phyloP scores from a whole-genome alignment of 2,888 invertebrate genomes.

The Xylophagus ater region DNA sequence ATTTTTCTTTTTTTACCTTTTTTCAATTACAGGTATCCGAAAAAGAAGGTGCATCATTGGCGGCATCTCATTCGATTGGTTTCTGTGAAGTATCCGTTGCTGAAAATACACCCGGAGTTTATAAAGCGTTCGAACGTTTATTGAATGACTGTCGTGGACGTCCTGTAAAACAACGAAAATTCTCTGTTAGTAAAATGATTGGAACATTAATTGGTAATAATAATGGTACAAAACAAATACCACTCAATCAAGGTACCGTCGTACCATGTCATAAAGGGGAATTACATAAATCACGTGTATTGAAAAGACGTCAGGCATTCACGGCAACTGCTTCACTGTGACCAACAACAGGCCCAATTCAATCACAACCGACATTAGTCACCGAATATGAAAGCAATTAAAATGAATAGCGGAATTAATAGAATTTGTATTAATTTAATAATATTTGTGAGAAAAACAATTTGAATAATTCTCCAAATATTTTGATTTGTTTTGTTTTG shows the following conservation, averaged over 20 bases:
- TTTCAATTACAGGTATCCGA: conserved; percentile 52
- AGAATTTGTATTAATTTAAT: too few species aligned
- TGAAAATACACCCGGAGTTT: conserved; percentile 62
- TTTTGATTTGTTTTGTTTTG: too few species aligned
- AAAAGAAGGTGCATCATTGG: conserved; percentile 56
- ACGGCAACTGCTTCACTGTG: conserved; percentile 56
- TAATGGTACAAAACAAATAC: conserved; percentile 26
- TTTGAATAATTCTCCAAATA: too few species aligned
- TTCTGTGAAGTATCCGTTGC: conserved; percentile 76
- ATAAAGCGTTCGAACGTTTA: conserved; percentile 59
- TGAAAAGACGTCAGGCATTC: conserved; percentile 47
- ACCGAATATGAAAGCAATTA: conserved; percentile 14
- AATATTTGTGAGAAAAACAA: too few species aligned
- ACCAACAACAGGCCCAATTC: conserved; percentile 39
- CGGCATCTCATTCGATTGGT: conserved; percentile 55
- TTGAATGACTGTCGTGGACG: conserved; percentile 53
- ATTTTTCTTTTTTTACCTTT: conserved; percentile 8
- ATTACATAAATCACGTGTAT: conserved; percentile 45
- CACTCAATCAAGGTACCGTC: conserved; percentile 45
- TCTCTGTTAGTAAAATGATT: conserved; percentile 70
- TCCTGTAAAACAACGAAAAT: conserved; percentile 54
- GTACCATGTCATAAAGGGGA: conserved; percentile 50
- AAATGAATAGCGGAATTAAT: too few species aligned
- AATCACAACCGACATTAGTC: conserved; percentile 9
- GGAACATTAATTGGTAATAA: conserved; percentile 35